Conservation (phyloP, 2,888 invertebrate genomes). For the Morpho helenor region DNA sequence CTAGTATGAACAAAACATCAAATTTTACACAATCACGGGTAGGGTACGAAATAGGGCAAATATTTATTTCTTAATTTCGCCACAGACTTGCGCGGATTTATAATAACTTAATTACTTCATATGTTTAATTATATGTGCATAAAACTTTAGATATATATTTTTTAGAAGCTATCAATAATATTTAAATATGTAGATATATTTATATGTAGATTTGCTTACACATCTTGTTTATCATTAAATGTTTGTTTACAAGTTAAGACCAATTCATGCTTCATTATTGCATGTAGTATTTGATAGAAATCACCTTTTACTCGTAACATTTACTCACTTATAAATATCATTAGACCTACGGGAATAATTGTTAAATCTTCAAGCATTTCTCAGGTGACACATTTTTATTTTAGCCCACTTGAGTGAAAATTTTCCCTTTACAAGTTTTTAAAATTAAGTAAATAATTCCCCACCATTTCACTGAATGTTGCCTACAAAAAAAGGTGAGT, state of each 20-base stretch:
- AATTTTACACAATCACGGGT: constrained; percentile 40
- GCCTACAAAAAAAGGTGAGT: constrained; percentile 65
- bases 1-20: constrained; percentile 47
- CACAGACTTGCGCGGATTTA: not conserved
- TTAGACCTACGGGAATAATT: constrained; percentile 57
- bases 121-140: too few relatives aligned
- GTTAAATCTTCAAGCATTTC: constrained; percentile 81
- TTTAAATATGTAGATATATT: not conserved
- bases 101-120: not conserved
- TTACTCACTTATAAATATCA: constrained; percentile 59
- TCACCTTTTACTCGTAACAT: constrained; percentile 66
- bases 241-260: constrained; percentile 56
- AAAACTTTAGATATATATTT: too few relatives aligned
- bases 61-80: too few relatives aligned
- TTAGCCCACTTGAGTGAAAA: constrained; percentile 27
- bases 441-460: constrained; percentile 7
- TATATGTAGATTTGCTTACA: constrained; percentile 8
- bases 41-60: too few relatives aligned
- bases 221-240: constrained; percentile 25
- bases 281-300: constrained; percentile 57
- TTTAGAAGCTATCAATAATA: not conserved
- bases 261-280: constrained; percentile 46
- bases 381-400: constrained; percentile 79
- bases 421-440: constrained; percentile 25
- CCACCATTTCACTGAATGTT: constrained; percentile 17